Percentiles rank a stretch among this genome's conserved stretches.
phyloP scores from a whole-genome alignment of 2,888 invertebrate species.

The Lasioglossum figueresi region DNA sequence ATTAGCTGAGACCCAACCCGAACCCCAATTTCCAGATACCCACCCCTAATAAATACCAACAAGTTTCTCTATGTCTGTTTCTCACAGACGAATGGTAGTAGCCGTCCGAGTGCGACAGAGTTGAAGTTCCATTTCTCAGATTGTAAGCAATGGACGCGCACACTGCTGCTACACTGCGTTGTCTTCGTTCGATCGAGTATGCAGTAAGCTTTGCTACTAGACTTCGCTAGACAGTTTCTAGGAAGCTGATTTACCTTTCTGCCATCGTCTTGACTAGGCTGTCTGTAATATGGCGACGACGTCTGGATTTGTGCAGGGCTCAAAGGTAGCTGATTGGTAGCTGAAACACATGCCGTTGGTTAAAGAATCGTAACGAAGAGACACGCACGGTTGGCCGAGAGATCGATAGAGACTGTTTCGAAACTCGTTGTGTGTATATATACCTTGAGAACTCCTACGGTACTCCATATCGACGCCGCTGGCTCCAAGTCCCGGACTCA shows the following conservation, averaged over 20 bases:
- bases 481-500: conserved; percentile 82
- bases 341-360: conserved; percentile 71
- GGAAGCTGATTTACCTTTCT: conserved; percentile 85
- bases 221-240: neutral
- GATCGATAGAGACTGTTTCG: conserved; percentile 35
- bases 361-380: conserved; percentile 20
- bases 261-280: conserved; percentile 85
- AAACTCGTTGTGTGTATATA: conserved; percentile 48
- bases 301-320: conserved; percentile 86
- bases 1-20: no score
- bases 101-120: neutral
- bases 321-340: conserved; percentile 84
- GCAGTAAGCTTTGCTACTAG: neutral
- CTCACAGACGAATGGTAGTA: neutral
- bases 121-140: neutral
- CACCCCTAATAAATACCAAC: no score
- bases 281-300: conserved; percentile 85
- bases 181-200: neutral
- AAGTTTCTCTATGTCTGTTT: neutral
- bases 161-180: neutral
- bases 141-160: neutral
- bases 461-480: conserved; percentile 81
- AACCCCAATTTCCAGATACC: no score
- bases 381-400: neutral
- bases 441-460: conserved; percentile 79